Base-by-base conservation (phyloP, 2,797 vertebrate genomes). In the Podarcis lilfordi region DNA sequence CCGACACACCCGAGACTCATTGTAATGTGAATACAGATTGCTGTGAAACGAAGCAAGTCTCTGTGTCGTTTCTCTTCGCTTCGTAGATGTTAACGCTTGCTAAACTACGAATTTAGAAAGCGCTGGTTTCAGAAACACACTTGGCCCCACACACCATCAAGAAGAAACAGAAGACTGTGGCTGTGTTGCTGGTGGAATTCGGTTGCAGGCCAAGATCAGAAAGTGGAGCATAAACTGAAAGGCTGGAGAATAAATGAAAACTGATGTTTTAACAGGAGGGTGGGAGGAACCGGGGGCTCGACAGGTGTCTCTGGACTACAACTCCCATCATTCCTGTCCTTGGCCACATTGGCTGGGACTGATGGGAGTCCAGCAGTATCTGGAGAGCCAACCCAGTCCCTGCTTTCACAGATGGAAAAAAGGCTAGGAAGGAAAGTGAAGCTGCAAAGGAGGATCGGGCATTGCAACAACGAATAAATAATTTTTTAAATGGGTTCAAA, bases 1-100 rank as follows among this genome's bases (percentile, higher is more conserved):
- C 8, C 37, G 40, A 40, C 1, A 25, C 40, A 35, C 43, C 64
- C 27, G 15, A 59, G n/a, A 59, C 3, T 35, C 43, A 59, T 86
- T 74, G 1, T 43, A 43, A 64, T 37, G 66, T 85, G 84, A 80
- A 80, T 80, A 80, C 45, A 86, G 77, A 40, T 59, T 80, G 68
- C 45, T 80, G 77, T 86, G 85, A 72, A 83, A 82, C 6, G 19
- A 68, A 66, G 19, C 10, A 13, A 71, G 29, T 4, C 68, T 64
- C 25, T 5, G 37, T 32, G 32, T 66, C 5, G 13, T n/a, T 32
- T 43, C 37, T 32, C 21, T 59, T 71, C 17, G 8, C 1, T 77
- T 2, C 21, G 23, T 7, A n/a, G 5, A 25, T 5, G 71, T 27
- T 5, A 0, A 2, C 7, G 29, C 13, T 64, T 69, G n/a, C 19